Base-by-base conservation (phyloP, 53 echinoderm and acorn worm species). In the Pentamera pediparva region DNA sequence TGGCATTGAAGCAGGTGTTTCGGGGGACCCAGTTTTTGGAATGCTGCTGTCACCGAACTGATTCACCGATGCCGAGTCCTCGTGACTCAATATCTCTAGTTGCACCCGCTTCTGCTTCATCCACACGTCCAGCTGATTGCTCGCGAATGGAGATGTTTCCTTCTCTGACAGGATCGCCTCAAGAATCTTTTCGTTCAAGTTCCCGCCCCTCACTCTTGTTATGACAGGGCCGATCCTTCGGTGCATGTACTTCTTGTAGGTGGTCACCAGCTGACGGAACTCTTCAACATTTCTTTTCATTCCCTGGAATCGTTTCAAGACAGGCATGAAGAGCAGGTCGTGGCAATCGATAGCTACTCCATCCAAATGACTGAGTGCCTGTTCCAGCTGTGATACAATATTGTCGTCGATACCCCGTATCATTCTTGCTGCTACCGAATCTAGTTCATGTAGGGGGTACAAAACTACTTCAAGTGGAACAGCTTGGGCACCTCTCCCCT, bases 381-480 rank as follows among this genome's bases (percentile, higher is more conserved):
- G 40, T 61, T 79, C 59, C 17, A 45, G 35, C 64, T 78, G 78
- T 20, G 61, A 41, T 1, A 79, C 61, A 15, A 84, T 24, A 61
- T 71, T 74, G 9, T 40, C 34, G 26, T 45, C 62, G 20, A 84
- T 52, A 3, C 79, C 36, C 43, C 74, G 49, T 5, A 72, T 50
- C 26, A 78, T 15, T 18, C 62, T 37, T 32, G 79, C 85, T 40
- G 85, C 79, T 54, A 43, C 52, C 0, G 52, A 21, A 63, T 79
- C 52, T 12, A 84, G 58, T 36, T 70, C 47, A 4, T 20, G 12
- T 0, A 84, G 48, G 0, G 84, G 84, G 35, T 71, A 78, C 5
- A 84, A 73, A 57, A 78, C 60, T 28, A 70, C 59, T 24, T 36
- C 49, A 37, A 84, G 26, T 13, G 78, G 78, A 3, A 84, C 78